These are phyloP conservation scores for Drosophila rubida DNA, from an alignment of 2,888 invertebrate genomes.

Conservation along the genomic window DNA sequence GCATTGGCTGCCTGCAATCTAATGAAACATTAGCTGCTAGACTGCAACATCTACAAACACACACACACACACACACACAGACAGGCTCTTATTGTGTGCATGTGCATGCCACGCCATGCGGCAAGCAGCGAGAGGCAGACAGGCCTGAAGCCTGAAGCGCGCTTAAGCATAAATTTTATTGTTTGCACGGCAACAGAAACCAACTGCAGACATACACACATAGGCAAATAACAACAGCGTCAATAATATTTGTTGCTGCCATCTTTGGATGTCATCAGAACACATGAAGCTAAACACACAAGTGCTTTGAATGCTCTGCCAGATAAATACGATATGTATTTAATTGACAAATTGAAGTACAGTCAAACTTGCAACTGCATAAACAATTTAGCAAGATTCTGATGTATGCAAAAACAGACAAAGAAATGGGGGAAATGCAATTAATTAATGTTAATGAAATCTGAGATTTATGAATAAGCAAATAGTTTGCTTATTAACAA, in stretches of 20 bases:
- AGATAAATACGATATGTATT: conserved; percentile 34
- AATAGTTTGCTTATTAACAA: too few species aligned
- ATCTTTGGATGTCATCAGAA: conserved; percentile 28
- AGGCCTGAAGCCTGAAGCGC: conserved; percentile 20
- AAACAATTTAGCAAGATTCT: background rate
- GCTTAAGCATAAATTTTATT: conserved; percentile 57
- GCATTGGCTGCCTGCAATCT: conserved; percentile 39
- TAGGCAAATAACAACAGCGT: conserved; percentile 10
- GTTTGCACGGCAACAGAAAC: conserved; percentile 39
- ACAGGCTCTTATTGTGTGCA: conserved; percentile 25
- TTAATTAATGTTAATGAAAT: too few species aligned
- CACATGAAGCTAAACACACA: conserved; percentile 25
- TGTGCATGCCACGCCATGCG: conserved; percentile 7
- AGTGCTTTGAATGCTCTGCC: conserved; percentile 33
- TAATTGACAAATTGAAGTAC: conserved; percentile 16
- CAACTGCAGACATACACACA: conserved; percentile 13
- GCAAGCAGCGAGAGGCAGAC: conserved; percentile 15
- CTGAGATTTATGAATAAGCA: too few species aligned
- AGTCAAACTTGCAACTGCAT: conserved; percentile 1
- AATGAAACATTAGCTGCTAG: conserved; percentile 64
- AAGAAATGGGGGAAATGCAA: conserved; percentile 12
- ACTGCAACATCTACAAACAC: conserved; percentile 28
- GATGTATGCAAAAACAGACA: background rate
- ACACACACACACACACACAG: conserved; percentile 14
- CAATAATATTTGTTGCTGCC: conserved; percentile 20